Base-by-base conservation (phyloP, 1,140 invertebrate species). In the Pseudomyrmex pallidus region DNA sequence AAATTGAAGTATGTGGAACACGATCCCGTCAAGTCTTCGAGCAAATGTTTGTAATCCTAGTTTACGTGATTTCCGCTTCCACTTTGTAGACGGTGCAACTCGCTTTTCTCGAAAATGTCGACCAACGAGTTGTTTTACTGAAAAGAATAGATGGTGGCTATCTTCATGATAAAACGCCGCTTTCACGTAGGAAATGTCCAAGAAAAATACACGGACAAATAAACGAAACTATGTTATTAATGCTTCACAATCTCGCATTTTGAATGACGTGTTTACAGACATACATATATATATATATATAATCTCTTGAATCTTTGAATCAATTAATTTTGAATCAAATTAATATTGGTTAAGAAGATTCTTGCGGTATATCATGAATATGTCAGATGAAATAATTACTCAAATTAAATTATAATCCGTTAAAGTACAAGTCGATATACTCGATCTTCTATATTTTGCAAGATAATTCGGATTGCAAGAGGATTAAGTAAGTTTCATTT, bases 11-110 rank as follows among this genome's bases (percentile, higher is more conserved):
- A 46, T 20, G 10, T 12, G 61, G 13, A 12, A 17, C 54, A 54
- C 25, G 44, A 35, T 17, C 9, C 25, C 12, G 50, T 54, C 13
- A 77, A 78, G 35, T 78, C 52, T 57, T 56, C 20, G 52, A 77
- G 52, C 15, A 78, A 78, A 68, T 57, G 35, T 56, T 78, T 78
- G 74, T 57, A 46, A 78, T 68, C 20, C 35, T 46, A 46, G 50
- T 80, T 48, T 59, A 59, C 20, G 66, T 54, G 67, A 72, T 70
- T 80, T 48, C 54, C 44, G 52, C 46, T 57, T 48, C 17, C 17
- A 68, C 35, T 68, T 70, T 20, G 64, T 50, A 20, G 20, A 59
- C 54, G 10, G 20, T 35, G 35, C 13, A 44, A 59, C 48, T 80
- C 50, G 15, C 54, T 70, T 72, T 61, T 61, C 46, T 59, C 20